Conservation (phyloP, 2,113 vertebrate species). For the Myotis yumanensis region DNA sequence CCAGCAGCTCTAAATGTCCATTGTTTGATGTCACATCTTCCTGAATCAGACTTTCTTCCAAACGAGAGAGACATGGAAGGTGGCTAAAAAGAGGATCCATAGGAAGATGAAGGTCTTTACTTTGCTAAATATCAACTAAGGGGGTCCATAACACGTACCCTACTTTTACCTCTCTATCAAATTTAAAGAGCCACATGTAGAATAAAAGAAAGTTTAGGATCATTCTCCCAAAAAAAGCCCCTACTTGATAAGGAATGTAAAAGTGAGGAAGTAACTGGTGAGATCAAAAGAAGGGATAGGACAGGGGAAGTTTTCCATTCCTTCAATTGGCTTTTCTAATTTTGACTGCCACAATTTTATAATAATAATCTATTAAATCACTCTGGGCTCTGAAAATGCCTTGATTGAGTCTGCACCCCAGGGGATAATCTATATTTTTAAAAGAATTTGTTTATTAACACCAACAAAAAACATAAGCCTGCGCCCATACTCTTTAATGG, state of each 20-base stretch:
- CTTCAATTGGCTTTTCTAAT: not conserved
- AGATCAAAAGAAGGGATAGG: not conserved
- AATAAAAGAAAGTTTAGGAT: not conserved
- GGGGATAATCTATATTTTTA: not conserved
- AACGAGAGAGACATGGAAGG: not conserved
- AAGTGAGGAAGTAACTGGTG: not conserved
- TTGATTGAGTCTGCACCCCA: not conserved
- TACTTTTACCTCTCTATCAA: not conserved
- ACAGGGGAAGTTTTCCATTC: not conserved
- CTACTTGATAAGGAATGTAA: not conserved
- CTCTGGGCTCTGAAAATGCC: not conserved
- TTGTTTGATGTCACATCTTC: not conserved
- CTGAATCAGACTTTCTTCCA: not conserved
- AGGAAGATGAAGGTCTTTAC: not conserved
- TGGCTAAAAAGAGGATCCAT: not conserved
- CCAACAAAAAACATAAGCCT: not conserved
- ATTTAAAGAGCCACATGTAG: not conserved
- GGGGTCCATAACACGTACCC: not conserved
- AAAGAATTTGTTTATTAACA: not conserved
- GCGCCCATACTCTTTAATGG: not conserved
- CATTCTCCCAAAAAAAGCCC: not conserved
- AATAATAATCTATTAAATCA: not conserved
- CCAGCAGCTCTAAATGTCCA: not conserved
- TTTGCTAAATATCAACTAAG: slow-evolving; percentile 18
- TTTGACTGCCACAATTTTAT: not conserved